Conservation (phyloP, 2,888 invertebrate genomes). For the Herminia tarsipennalis region DNA sequence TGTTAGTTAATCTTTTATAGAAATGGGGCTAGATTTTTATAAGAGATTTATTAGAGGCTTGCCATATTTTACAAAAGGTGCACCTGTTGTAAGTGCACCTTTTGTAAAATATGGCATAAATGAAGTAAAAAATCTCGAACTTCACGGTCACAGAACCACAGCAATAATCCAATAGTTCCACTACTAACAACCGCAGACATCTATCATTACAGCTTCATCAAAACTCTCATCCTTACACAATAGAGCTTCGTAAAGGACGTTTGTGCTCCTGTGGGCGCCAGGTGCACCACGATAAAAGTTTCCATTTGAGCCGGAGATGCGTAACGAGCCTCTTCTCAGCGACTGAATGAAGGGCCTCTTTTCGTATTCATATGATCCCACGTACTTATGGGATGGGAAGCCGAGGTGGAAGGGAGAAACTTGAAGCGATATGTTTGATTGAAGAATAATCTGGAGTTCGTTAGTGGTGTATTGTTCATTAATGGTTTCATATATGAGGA, state of each 20-base stretch:
- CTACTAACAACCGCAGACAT: not conserved
- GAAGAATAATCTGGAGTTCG: not conserved
- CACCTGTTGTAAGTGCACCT: no score
- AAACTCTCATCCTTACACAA: constrained; percentile 1
- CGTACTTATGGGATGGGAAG: constrained; percentile 36
- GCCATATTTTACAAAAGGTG: no score
- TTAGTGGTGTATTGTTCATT: not conserved
- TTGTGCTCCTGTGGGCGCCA: constrained; percentile 30
- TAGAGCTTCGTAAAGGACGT: constrained; percentile 6
- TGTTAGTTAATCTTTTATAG: no score
- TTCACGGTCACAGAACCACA: no score
- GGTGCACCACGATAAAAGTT: constrained; percentile 55
- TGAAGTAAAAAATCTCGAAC: no score
- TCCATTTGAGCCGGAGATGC: constrained; percentile 65
- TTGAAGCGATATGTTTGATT: constrained; percentile 18
- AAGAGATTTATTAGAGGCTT: no score
- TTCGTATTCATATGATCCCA: constrained; percentile 74
- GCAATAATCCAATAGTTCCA: not conserved
- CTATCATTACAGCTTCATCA: constrained; percentile 4
- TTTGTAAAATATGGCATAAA: no score
- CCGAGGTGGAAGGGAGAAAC: constrained; percentile 21
- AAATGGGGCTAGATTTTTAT: no score
- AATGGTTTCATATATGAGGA: not conserved
- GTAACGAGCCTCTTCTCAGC: constrained; percentile 71
- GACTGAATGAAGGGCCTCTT: constrained; percentile 73